Conservation (phyloP, 2,113 vertebrate genomes). For the Mesitornis unicolor region DNA sequence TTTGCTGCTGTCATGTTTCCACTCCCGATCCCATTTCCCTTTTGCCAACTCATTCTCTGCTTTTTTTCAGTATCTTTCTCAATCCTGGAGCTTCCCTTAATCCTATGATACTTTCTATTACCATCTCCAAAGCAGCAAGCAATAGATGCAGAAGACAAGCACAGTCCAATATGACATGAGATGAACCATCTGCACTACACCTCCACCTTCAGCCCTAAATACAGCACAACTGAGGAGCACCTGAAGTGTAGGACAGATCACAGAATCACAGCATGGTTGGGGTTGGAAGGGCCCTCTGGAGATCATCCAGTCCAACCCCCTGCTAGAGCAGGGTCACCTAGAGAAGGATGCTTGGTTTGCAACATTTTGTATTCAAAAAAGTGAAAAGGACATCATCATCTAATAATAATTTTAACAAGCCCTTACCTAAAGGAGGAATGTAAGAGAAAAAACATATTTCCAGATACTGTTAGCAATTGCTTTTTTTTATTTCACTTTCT, state of each 20-base stretch:
- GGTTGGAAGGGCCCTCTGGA: no score
- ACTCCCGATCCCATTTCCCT: neutral
- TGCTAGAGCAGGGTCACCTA: no score
- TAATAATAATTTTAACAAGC: neutral
- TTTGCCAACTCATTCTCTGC: neutral
- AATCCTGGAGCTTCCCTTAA: neutral
- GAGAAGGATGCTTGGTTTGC: neutral
- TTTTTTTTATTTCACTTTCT: neutral
- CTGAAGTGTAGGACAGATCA: neutral
- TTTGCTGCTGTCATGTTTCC: neutral
- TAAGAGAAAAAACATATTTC: neutral
- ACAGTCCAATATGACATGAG: neutral
- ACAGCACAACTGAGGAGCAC: neutral
- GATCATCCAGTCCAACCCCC: no score
- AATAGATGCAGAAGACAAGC: neutral
- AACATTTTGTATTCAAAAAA: neutral
- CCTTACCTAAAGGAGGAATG: neutral
- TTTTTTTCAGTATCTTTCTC: neutral
- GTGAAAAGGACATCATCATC: neutral
- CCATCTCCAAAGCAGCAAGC: accelerated
- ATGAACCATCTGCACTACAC: neutral
- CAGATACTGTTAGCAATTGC: neutral
- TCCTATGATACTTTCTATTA: neutral
- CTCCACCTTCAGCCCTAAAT: neutral
- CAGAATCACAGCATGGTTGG: no score